Evolutionary conservation across 2,888 invertebrate genomes (phyloP).

Genomic region (Malthinus flaveolus): DNA sequence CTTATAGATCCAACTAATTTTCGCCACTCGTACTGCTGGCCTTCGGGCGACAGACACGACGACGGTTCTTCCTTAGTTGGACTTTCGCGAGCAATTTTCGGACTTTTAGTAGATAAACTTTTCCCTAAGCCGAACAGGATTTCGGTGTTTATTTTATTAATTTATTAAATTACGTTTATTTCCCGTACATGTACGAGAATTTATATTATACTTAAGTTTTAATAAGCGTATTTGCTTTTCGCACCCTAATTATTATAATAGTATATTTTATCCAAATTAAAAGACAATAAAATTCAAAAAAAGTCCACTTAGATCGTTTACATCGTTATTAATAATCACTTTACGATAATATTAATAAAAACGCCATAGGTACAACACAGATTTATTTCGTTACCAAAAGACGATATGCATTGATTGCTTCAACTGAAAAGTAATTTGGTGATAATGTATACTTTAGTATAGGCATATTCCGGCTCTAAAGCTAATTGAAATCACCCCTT

Average conservation of each 20-base stretch:
- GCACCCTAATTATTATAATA: conserved; percentile 12
- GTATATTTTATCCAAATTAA: background rate
- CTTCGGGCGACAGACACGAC: conserved; percentile 31
- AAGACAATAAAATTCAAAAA: background rate
- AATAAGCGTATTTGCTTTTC: conserved; percentile 30
- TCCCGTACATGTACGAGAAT: conserved; percentile 16
- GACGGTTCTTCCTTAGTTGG: conserved; percentile 47
- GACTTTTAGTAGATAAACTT: conserved; percentile 44
- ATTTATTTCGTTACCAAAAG: background rate
- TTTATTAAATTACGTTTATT: conserved; percentile 8
- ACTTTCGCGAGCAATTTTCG: conserved; percentile 50
- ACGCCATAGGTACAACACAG: background rate
- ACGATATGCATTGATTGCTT: too few species aligned
- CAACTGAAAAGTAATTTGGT: too few species aligned
- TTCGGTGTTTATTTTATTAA: conserved; percentile 25
- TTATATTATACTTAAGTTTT: conserved; percentile 11
- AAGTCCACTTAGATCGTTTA: conserved; percentile 1
- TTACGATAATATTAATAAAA: background rate
- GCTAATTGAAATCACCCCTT: too few species aligned
- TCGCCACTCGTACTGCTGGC: conserved; percentile 52
- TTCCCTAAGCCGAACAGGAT: conserved; percentile 51
- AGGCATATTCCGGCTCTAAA: too few species aligned
- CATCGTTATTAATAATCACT: conserved; percentile 1
- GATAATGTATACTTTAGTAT: too few species aligned
- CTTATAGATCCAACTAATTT: conserved; percentile 55